Evolutionary conservation across 2,113 vertebrate genomes (phyloP).

Genomic region (Empidonax alnorum): DNA sequence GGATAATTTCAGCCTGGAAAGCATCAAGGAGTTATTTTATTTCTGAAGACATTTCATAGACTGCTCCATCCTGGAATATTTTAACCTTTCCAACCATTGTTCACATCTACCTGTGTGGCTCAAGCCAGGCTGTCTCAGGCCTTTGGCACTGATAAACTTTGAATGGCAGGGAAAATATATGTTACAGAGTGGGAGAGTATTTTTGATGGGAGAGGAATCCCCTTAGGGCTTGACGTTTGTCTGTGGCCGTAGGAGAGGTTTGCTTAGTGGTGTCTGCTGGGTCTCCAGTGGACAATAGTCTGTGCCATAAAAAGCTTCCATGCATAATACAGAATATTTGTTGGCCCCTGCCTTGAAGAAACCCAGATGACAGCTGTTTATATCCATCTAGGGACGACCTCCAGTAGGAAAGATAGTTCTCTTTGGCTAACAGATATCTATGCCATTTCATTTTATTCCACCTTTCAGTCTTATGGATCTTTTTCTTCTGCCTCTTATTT

Average conservation of each 20-base stretch:
- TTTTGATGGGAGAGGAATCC: not conserved
- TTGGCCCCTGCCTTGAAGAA: conserved; percentile 12
- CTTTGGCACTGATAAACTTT: not conserved
- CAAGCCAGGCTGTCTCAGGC: not conserved
- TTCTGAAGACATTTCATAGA: not conserved
- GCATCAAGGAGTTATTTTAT: not conserved
- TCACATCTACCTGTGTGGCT: not conserved
- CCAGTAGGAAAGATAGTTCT: conserved; percentile 6
- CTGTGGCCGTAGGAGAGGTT: conserved; percentile 59
- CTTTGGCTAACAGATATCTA: conserved; percentile 19
- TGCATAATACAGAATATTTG: conserved; percentile 25
- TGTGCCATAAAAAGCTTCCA: conserved; percentile 52
- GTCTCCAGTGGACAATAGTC: conserved; percentile 48
- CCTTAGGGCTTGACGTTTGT: not conserved
- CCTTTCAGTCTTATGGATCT: conserved; percentile 9
- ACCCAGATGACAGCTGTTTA: conserved; percentile 46
- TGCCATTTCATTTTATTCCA: conserved; percentile 51
- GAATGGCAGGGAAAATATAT: not conserved
- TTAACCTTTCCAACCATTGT: not conserved
- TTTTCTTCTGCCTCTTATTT: not conserved
- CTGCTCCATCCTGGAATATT: not conserved
- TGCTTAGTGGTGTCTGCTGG: not conserved
- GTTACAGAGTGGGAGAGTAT: not conserved
- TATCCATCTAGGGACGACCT: conserved; percentile 41
- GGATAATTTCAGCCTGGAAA: conserved; percentile 26